phyloP scores from a whole-genome alignment of 2,888 invertebrate genomes.

The Aphidius colemani region DNA sequence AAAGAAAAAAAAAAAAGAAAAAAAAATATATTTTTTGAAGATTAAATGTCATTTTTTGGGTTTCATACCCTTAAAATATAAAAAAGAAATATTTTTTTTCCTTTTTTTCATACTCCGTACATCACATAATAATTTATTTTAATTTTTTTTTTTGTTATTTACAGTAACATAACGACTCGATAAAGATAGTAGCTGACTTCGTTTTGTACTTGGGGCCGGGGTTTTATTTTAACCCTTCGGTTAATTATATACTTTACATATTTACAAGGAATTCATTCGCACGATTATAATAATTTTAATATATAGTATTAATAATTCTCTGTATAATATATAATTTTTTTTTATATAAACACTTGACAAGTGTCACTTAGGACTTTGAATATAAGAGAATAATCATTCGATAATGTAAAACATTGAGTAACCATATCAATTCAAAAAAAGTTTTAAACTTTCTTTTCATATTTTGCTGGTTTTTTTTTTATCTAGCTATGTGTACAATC shows the following conservation, averaged over 20 bases:
- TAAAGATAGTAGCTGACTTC: constrained; percentile 55
- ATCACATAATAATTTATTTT: constrained; percentile 7
- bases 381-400: constrained; percentile 26
- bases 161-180: constrained; percentile 54
- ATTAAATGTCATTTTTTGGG: too few relatives aligned
- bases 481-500: too few relatives aligned
- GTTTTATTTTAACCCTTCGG: constrained; percentile 55
- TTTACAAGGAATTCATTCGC: constrained; percentile 44
- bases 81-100: not conserved
- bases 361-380: too few relatives aligned
- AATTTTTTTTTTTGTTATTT: constrained; percentile 38
- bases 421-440: too few relatives aligned
- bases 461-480: too few relatives aligned
- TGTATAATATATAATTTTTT: constrained; percentile 3
- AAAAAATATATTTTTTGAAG: not conserved
- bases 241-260: constrained; percentile 51
- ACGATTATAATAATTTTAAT: constrained; percentile 7
- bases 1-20: too few relatives aligned
- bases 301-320: constrained; percentile 23
- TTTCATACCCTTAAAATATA: too few relatives aligned
- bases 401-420: constrained; percentile 16
- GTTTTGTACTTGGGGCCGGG: constrained; percentile 59
- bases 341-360: too few relatives aligned
- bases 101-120: constrained; percentile 7
- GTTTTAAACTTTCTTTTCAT: too few relatives aligned